These are phyloP conservation scores for Drosophila flavopinicola DNA, from an alignment of 2,888 invertebrate species.

Conservation along the genomic window DNA sequence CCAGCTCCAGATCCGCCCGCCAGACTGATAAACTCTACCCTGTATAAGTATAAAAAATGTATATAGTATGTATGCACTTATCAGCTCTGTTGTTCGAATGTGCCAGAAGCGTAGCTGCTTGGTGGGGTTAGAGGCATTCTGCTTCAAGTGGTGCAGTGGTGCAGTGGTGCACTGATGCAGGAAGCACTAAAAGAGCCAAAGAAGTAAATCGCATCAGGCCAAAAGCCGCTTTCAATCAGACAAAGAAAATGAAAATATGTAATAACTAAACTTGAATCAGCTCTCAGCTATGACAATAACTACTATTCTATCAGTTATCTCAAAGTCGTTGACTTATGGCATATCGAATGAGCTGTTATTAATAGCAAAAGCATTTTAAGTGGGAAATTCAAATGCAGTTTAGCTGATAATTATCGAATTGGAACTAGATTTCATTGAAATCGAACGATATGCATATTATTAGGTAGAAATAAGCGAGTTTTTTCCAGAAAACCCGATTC, in stretches of 20 bases:
- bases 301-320: neutral
- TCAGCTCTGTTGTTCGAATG: slow-evolving; percentile 34
- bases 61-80: slow-evolving; percentile 24
- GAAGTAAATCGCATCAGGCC: slow-evolving; percentile 5
- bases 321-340: neutral
- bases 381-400: neutral
- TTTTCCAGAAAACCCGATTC: slow-evolving; percentile 13
- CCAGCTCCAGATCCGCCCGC: slow-evolving; percentile 15
- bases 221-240: neutral
- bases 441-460: slow-evolving; percentile 1
- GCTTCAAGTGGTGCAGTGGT: neutral
- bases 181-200: slow-evolving; percentile 14
- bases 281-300: slow-evolving; percentile 1
- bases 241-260: neutral
- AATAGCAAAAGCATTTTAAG: neutral
- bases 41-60: neutral
- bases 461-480: slow-evolving; percentile 1
- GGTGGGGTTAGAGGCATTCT: neutral
- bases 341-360: slow-evolving; percentile 2
- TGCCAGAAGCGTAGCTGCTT: slow-evolving; percentile 1
- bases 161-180: neutral
- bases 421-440: slow-evolving; percentile 7
- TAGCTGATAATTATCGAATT: neutral
- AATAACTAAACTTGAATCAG: slow-evolving; percentile 2
- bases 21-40: slow-evolving; percentile 38